phyloP scores from a whole-genome alignment of 1,140 invertebrate species.

The Limonius californicus region DNA sequence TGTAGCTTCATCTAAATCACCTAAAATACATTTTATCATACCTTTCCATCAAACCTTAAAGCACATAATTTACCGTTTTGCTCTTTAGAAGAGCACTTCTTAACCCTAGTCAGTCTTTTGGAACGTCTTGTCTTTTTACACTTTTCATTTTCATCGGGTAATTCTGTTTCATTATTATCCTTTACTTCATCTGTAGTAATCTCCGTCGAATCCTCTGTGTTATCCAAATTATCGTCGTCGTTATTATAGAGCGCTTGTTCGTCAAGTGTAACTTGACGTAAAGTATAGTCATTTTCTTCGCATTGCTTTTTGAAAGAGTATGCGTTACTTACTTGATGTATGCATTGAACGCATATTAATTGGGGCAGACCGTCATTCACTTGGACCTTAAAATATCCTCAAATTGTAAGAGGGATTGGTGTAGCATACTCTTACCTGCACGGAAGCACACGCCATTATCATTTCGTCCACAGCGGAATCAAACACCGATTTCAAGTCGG shows the following conservation, averaged over 20 bases:
- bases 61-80: not conserved
- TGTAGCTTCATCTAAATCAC: not conserved
- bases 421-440: not conserved
- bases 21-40: no score
- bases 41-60: no score
- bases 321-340: not conserved
- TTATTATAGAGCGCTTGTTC: not conserved
- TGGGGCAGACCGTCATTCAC: slow-evolving; percentile 11
- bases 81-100: not conserved
- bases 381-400: not conserved
- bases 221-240: not conserved
- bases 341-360: slow-evolving; percentile 15
- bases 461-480: not conserved
- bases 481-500: slow-evolving; percentile 15
- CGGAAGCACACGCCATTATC: not conserved
- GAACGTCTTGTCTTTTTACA: not conserved
- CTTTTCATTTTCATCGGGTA: not conserved
- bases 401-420: not conserved
- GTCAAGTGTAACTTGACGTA: not conserved
- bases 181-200: not conserved
- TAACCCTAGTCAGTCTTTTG: not conserved
- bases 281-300: slow-evolving; percentile 2
- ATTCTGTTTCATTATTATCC: not conserved
- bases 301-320: slow-evolving; percentile 12
- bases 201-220: not conserved